A percentile compares a stretch with the other conserved stretches of the same genome.
Evolutionary conservation across 2,113 vertebrate species (phyloP).

Genomic region (Ochotona curzoniae): DNA sequence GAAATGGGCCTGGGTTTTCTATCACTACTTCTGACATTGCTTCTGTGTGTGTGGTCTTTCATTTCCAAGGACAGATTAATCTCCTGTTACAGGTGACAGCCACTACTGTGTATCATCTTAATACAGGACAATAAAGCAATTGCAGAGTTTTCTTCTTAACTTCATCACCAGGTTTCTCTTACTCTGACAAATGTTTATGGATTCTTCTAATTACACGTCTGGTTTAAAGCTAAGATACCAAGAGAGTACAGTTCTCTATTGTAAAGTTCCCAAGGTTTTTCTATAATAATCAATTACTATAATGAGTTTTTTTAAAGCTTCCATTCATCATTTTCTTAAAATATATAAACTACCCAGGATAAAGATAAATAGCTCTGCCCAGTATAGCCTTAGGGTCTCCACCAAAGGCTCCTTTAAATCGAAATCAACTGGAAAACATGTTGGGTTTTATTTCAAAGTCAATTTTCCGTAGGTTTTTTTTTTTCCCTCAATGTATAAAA

Average conservation of each 20-base stretch:
- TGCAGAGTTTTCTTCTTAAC: slow-evolving; percentile 81
- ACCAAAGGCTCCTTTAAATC: slow-evolving; percentile 85
- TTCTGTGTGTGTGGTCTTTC: slow-evolving; percentile 72
- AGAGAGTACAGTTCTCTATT: slow-evolving; percentile 84
- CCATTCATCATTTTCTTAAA: slow-evolving; percentile 90
- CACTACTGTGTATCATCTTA: slow-evolving; percentile 80
- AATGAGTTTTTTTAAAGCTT: slow-evolving; percentile 90
- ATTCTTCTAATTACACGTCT: slow-evolving; percentile 88
- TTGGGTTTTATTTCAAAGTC: slow-evolving; percentile 86
- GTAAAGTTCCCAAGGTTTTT: slow-evolving; percentile 85
- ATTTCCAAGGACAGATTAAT: slow-evolving; percentile 79
- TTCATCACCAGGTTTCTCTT: slow-evolving; percentile 78
- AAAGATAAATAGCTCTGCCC: slow-evolving; percentile 86
- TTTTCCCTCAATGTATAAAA: background rate
- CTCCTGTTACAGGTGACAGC: slow-evolving; percentile 72
- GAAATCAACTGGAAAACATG: slow-evolving; percentile 85
- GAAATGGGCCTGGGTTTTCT: background rate
- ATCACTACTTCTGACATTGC: background rate
- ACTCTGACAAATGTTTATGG: slow-evolving; percentile 88
- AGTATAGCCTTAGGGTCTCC: slow-evolving; percentile 81
- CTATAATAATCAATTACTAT: slow-evolving; percentile 90
- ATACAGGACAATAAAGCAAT: slow-evolving; percentile 79
- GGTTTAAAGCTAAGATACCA: slow-evolving; percentile 86
- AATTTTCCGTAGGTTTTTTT: slow-evolving; percentile 63
- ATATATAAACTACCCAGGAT: slow-evolving; percentile 88